These are phyloP conservation scores for Patella vulgata DNA, from an alignment of 1,140 invertebrate genomes.

Conservation along the genomic window DNA sequence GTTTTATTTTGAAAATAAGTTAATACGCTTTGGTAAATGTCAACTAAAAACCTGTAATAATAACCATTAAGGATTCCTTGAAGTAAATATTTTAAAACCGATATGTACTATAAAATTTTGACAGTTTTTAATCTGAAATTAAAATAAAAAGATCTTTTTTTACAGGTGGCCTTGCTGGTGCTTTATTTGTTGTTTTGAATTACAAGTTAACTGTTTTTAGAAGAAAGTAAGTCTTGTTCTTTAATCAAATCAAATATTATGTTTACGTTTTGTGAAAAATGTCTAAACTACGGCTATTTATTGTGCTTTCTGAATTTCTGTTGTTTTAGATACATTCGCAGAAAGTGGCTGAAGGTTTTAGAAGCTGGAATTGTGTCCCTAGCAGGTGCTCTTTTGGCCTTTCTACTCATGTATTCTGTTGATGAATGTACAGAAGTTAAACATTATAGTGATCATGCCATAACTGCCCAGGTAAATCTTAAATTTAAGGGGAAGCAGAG, in stretches of 20 bases:
- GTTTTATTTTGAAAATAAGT: too few species aligned
- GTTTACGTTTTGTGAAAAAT: neutral
- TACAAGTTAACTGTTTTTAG: constrained; percentile 91
- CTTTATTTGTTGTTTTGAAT: constrained; percentile 94
- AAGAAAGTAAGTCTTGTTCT: constrained; percentile 76
- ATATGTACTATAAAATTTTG: too few species aligned
- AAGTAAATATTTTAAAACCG: too few species aligned
- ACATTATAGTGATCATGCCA: constrained; percentile 46
- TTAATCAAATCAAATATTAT: constrained; percentile 4
- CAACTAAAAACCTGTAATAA: too few species aligned
- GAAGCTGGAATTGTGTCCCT: constrained; percentile 88
- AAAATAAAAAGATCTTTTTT: constrained; percentile 81
- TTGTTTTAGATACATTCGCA: constrained; percentile 31
- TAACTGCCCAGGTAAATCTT: constrained; percentile 45
- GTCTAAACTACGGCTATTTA: too few species aligned
- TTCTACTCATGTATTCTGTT: constrained; percentile 85
- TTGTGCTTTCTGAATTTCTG: too few species aligned
- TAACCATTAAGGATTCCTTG: too few species aligned
- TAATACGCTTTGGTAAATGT: too few species aligned
- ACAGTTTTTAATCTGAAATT: too few species aligned
- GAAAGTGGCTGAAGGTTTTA: constrained; percentile 75
- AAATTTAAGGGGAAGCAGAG: too few species aligned
- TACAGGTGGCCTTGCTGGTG: constrained; percentile 86
- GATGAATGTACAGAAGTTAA: constrained; percentile 77
- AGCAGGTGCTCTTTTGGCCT: constrained; percentile 84